phyloP scores from a whole-genome alignment of 2,888 invertebrate species.

The Cephus rjabovi region DNA sequence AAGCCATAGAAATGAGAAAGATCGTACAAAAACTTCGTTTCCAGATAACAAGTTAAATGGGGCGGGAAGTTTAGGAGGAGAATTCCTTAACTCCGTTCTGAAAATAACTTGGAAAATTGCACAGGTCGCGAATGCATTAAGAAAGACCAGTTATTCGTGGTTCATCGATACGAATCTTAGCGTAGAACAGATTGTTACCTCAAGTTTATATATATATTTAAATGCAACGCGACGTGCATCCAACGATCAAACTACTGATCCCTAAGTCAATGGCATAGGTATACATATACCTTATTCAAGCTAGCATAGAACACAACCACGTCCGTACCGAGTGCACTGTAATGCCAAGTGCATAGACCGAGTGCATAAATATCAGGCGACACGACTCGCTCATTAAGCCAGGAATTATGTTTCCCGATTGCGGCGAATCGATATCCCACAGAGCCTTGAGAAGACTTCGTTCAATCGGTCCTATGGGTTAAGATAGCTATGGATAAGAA shows the following conservation, averaged over 20 bases:
- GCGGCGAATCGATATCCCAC: neutral
- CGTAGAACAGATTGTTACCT: neutral
- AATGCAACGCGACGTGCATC: neutral
- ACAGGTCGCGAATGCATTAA: neutral
- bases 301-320: neutral
- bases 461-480: neutral
- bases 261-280: neutral
- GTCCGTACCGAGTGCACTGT: neutral
- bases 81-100: neutral
- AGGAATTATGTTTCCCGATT: constrained; percentile 39
- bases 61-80: neutral
- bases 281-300: neutral
- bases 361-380: neutral
- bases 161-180: neutral
- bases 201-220: neutral
- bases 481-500: neutral
- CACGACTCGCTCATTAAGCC: constrained; percentile 31
- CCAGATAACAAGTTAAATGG: neutral
- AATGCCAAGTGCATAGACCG: neutral
- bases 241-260: neutral
- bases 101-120: neutral
- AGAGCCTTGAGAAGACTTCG: neutral
- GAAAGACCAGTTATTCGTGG: neutral
- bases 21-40: neutral
- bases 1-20: neutral